Evolutionary conservation across 2,113 vertebrate genomes (phyloP).

Genomic region (Dermatemys mawii): DNA sequence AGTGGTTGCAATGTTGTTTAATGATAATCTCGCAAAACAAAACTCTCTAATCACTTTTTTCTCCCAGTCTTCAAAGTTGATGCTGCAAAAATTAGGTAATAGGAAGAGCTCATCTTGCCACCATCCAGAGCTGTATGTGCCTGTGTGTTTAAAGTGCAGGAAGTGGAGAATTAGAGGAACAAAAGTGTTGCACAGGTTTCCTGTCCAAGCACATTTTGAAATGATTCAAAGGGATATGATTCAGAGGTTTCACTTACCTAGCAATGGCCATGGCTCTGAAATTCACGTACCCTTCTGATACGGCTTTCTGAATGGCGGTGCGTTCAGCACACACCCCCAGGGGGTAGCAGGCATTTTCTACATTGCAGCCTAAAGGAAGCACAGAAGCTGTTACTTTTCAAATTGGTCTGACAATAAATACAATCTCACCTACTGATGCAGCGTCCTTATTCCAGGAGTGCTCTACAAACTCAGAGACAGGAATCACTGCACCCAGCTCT

Average conservation of each 20-base stretch:
- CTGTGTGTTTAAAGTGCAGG: not conserved
- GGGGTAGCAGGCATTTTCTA: constrained; percentile 89
- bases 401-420: not conserved
- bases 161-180: not conserved
- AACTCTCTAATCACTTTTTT: not conserved
- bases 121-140: not conserved
- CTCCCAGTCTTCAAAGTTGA: not conserved
- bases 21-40: not conserved
- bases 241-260: constrained; percentile 77
- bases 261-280: constrained; percentile 91
- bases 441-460: not conserved
- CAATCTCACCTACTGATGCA: not conserved
- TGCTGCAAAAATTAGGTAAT: not conserved
- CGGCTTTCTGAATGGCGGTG: constrained; percentile 87
- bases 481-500: not conserved
- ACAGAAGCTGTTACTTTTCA: not conserved
- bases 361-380: constrained; percentile 88
- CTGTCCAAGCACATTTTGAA: not conserved
- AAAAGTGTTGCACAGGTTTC: not conserved
- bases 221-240: not conserved
- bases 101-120: not conserved
- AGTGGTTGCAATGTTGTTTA: not conserved
- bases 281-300: constrained; percentile 85
- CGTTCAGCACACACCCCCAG: constrained; percentile 90
- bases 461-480: not conserved